These are phyloP conservation scores for Ochropacha duplaris DNA, from an alignment of 2,888 invertebrate genomes.

Conservation along the genomic window DNA sequence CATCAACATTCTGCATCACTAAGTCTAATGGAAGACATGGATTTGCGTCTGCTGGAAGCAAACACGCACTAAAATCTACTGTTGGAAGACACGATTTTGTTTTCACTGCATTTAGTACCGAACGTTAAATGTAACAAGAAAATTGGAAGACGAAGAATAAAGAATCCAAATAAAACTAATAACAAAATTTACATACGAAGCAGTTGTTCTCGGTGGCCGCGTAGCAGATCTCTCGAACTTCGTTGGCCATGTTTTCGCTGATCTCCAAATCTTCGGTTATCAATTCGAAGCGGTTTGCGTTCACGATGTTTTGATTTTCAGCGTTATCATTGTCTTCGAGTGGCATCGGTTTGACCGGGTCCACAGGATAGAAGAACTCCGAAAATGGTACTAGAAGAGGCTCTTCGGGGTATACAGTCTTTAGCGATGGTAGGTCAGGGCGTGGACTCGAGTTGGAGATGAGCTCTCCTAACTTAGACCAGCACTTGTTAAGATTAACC, in stretches of 20 bases:
- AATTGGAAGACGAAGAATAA: conserved; percentile 34
- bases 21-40: conserved; percentile 78
- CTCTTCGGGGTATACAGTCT: conserved; percentile 73
- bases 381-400: conserved; percentile 69
- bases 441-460: conserved; percentile 74
- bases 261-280: conserved; percentile 69
- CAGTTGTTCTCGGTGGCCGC: conserved; percentile 58
- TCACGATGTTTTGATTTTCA: conserved; percentile 73
- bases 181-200: conserved; percentile 76
- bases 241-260: conserved; percentile 83
- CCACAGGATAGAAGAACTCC: conserved; percentile 68
- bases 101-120: conserved; percentile 72
- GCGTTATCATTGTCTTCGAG: conserved; percentile 72
- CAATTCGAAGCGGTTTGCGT: conserved; percentile 68
- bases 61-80: conserved; percentile 70
- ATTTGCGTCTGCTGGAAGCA: conserved; percentile 36
- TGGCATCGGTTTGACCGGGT: conserved; percentile 69
- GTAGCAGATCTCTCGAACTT: conserved; percentile 82
- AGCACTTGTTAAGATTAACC: conserved; percentile 86
- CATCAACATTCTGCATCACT: conserved; percentile 57
- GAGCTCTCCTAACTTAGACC: conserved; percentile 84
- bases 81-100: conserved; percentile 82
- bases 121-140: conserved; percentile 34
- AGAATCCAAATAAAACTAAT: conserved; percentile 43
- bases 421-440: conserved; percentile 75